Percentiles rank a stretch among this genome's conserved stretches.
Conservation (phyloP, 2,797 vertebrate species). For the Premnoplex brunnescens region DNA sequence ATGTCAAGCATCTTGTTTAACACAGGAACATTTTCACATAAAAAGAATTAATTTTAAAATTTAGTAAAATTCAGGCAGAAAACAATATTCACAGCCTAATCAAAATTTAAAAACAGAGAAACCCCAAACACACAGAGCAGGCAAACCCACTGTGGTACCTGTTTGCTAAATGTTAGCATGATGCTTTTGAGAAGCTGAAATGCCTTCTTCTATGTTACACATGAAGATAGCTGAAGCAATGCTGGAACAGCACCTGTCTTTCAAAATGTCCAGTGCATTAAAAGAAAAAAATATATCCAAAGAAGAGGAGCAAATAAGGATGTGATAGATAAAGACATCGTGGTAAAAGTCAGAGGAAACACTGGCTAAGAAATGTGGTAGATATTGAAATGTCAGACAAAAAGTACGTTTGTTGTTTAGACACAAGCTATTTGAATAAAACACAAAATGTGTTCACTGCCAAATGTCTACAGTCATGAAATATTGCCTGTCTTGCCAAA, state of each 20-base stretch:
- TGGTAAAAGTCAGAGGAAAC: background rate
- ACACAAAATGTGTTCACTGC: background rate
- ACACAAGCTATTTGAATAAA: background rate
- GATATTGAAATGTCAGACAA: constrained; percentile 11
- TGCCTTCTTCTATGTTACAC: background rate
- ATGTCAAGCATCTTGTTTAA: background rate
- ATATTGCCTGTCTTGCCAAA: background rate
- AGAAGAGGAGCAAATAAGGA: background rate
- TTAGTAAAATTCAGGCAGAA: background rate
- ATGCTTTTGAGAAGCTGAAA: background rate
- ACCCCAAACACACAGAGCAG: background rate
- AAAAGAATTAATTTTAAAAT: background rate
- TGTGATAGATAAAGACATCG: background rate
- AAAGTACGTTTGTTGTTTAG: background rate
- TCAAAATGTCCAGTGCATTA: background rate
- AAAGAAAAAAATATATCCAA: background rate
- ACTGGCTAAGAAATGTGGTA: background rate
- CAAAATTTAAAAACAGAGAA: background rate
- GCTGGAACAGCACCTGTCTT: background rate
- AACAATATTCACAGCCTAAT: background rate
- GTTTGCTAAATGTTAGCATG: background rate
- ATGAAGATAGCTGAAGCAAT: background rate
- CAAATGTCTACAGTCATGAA: background rate
- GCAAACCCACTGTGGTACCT: background rate
- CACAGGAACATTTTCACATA: background rate